phyloP scores from a whole-genome alignment of 2,797 vertebrate genomes.

The Phylloscopus collybita region DNA sequence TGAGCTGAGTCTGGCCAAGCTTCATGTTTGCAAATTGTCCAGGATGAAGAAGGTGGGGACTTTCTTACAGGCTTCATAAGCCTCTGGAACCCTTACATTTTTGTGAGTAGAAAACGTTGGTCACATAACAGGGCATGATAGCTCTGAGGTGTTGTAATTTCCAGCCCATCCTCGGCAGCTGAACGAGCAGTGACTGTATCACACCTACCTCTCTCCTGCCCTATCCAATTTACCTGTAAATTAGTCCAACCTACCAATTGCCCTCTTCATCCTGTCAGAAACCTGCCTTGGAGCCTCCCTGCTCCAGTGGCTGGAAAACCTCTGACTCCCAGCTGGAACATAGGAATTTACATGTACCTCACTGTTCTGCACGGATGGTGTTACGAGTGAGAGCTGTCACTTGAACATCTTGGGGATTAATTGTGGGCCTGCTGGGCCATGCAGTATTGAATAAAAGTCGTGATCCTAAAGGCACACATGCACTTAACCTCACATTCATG shows the following conservation, averaged over 20 bases:
- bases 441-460: not conserved
- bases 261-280: not conserved
- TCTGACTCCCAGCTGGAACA: not conserved
- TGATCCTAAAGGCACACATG: not conserved
- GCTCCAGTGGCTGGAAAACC: not conserved
- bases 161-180: not conserved
- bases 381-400: not conserved
- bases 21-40: not conserved
- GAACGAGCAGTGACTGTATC: not conserved
- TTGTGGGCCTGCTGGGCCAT: not conserved
- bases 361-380: not conserved
- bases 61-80: not conserved
- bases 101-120: not conserved
- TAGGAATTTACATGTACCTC: fast-evolving
- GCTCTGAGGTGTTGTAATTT: not conserved
- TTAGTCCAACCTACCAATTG: not conserved
- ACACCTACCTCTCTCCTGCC: not conserved
- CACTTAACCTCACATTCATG: slow-evolving; percentile 36
- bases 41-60: not conserved
- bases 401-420: not conserved
- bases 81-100: not conserved
- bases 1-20: not conserved
- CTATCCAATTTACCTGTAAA: not conserved
- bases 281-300: not conserved
- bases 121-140: fast-evolving